A percentile compares a stretch with the other conserved stretches of the same genome.
phyloP scores from a whole-genome alignment of 2,113 vertebrate genomes.

The Pycnonotus jocosus region DNA sequence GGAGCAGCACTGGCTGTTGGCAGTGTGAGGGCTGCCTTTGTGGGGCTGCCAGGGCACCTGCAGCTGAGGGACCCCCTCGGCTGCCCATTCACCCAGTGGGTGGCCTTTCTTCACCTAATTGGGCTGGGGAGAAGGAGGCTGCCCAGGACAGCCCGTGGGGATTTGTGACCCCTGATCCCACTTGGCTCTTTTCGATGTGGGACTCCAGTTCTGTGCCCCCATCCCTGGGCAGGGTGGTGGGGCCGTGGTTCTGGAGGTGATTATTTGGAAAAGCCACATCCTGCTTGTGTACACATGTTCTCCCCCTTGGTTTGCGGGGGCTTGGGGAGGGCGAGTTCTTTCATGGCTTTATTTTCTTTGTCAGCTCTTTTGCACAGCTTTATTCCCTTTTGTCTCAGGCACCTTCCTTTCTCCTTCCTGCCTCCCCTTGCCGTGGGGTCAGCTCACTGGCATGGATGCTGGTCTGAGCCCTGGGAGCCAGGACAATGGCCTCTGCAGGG shows the following conservation, averaged over 20 bases:
- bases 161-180: neutral
- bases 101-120: neutral
- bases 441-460: neutral
- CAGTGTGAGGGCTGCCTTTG: neutral
- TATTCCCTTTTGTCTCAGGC: neutral
- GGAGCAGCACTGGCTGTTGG: accelerated
- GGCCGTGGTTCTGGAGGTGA: accelerated
- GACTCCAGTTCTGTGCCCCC: neutral
- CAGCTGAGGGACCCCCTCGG: neutral
- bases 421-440: accelerated
- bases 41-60: neutral
- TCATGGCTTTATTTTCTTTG: slow-evolving; percentile 4
- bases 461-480: neutral
- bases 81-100: neutral
- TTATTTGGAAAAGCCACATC: neutral
- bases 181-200: neutral
- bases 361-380: neutral
- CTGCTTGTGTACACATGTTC: neutral
- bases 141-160: accelerated
- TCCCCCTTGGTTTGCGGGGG: accelerated
- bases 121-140: neutral
- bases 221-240: neutral
- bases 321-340: neutral
- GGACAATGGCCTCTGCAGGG: neutral
- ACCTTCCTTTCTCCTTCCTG: neutral